These are phyloP conservation scores for Dreissena polymorpha DNA, from an alignment of 1,140 invertebrate genomes.

Conservation along the genomic window DNA sequence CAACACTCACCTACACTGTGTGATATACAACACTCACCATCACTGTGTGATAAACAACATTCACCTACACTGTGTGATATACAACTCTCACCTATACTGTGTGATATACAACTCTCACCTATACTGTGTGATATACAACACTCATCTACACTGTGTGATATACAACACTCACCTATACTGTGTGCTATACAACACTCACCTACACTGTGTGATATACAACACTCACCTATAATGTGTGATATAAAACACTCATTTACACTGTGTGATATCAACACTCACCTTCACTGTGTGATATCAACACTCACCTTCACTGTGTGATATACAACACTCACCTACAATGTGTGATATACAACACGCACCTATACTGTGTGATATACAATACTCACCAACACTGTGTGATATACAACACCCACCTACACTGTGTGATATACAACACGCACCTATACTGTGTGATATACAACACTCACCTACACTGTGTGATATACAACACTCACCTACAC, in stretches of 20 bases:
- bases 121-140: not conserved
- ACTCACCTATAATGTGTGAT: no score
- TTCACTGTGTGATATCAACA: no score
- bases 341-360: not conserved
- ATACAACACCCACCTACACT: not conserved
- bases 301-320: no score
- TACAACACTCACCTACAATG: no score
- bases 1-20: no score
- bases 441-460: not conserved
- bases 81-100: conserved; percentile 6
- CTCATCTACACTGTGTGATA: conserved; percentile 19
- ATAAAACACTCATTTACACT: not conserved
- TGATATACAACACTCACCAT: not conserved
- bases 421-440: no score
- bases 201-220: conserved; percentile 1
- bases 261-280: no score
- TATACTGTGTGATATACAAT: not conserved
- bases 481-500: no score
- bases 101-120: no score
- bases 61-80: no score
- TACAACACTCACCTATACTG: no score
- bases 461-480: conserved; percentile 13
- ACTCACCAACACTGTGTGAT: no score
- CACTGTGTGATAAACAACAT: not conserved
- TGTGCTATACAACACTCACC: not conserved